These are phyloP conservation scores for Brachylomia viminalis DNA, from an alignment of 2,888 invertebrate genomes.

Conservation along the genomic window DNA sequence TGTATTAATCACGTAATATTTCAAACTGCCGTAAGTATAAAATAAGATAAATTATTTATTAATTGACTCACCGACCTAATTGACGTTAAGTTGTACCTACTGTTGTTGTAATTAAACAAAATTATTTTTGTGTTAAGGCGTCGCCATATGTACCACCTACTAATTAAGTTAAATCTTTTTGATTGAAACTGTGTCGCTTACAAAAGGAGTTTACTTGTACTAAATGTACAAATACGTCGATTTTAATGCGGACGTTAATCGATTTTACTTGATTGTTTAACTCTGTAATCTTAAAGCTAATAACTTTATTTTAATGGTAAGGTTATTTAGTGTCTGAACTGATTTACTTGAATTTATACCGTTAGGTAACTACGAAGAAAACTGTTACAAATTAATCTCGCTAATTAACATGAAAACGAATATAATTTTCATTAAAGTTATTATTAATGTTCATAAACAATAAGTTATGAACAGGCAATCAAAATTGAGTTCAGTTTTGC, in stretches of 20 bases:
- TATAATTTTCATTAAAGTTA: constrained; percentile 41
- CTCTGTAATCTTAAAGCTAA: constrained; percentile 64
- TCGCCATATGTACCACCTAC: constrained; percentile 14
- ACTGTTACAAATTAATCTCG: constrained; percentile 36
- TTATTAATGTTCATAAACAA: constrained; percentile 62
- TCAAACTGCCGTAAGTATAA: constrained; percentile 38
- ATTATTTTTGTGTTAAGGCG: constrained; percentile 30
- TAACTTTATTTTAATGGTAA: constrained; percentile 69
- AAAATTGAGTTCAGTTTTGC: constrained; percentile 55
- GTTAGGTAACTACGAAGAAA: constrained; percentile 56
- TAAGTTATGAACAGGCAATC: constrained; percentile 55
- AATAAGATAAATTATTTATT: constrained; percentile 46
- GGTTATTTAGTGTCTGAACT: constrained; percentile 64
- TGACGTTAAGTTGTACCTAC: constrained; percentile 33
- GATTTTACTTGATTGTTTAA: constrained; percentile 70
- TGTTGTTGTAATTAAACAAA: constrained; percentile 37
- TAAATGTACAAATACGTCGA: constrained; percentile 37
- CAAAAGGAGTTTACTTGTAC: constrained; percentile 26
- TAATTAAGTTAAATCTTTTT: constrained; percentile 38
- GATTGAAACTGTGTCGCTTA: constrained; percentile 17
- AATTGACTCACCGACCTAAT: constrained; percentile 42
- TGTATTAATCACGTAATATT: constrained; percentile 54
- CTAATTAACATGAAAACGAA: constrained; percentile 41
- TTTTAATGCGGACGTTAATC: constrained; percentile 67
- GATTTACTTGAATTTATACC: constrained; percentile 64